Conservation (phyloP, 1,140 invertebrate species). For the Diachasmimorpha longicaudata region DNA sequence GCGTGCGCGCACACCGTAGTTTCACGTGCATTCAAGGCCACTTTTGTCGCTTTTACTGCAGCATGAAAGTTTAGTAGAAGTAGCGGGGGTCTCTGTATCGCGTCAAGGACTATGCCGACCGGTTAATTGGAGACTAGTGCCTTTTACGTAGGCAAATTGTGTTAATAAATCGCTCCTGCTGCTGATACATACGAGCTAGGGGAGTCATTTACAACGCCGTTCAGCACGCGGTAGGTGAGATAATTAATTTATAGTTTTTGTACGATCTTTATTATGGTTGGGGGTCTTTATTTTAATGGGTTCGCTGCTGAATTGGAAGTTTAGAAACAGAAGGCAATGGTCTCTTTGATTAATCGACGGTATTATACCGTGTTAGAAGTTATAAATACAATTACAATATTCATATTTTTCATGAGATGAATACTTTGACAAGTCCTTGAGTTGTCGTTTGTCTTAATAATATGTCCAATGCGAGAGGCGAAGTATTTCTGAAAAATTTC, state of each 20-base stretch:
- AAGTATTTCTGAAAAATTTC: too few species aligned
- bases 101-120: slow-evolving; percentile 32
- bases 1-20: not conserved
- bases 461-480: too few species aligned
- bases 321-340: too few species aligned
- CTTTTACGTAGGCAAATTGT: slow-evolving; percentile 38
- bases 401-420: too few species aligned
- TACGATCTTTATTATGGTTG: not conserved
- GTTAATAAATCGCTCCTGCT: slow-evolving; percentile 35
- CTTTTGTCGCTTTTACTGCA: not conserved
- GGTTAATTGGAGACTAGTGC: slow-evolving; percentile 37
- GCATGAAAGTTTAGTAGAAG: slow-evolving; percentile 14
- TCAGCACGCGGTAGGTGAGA: slow-evolving; percentile 28
- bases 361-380: too few species aligned
- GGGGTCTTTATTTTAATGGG: not conserved
- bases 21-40: slow-evolving; percentile 4
- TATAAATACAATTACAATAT: too few species aligned
- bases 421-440: too few species aligned
- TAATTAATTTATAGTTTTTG: slow-evolving; percentile 34
- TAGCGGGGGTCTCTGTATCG: slow-evolving; percentile 14
- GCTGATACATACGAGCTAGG: not conserved
- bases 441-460: too few species aligned
- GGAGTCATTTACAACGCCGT: slow-evolving; percentile 31
- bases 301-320: too few species aligned
- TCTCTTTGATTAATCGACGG: too few species aligned